A percentile compares a stretch with the other conserved stretches of the same genome.
Conservation (phyloP, 2,888 invertebrate species). For the Agrochola macilenta region DNA sequence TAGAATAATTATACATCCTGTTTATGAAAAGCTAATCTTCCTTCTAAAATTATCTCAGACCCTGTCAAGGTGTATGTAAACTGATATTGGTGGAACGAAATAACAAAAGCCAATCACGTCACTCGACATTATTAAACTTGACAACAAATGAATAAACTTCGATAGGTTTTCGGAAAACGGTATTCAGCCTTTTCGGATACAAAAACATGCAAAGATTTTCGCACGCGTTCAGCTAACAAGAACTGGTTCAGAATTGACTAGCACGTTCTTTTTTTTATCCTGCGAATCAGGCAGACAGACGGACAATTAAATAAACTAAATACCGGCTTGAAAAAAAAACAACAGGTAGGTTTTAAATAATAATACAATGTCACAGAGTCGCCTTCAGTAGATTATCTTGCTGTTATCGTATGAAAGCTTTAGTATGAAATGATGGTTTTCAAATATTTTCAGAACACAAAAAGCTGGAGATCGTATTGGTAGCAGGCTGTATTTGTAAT, state of each 20-base stretch:
- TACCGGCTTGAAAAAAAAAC: background rate
- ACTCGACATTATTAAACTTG: background rate
- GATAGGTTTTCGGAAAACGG: background rate
- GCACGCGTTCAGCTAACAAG: background rate
- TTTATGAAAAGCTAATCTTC: too few relatives aligned
- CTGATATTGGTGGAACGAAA: background rate
- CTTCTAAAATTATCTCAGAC: background rate
- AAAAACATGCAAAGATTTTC: constrained; percentile 8
- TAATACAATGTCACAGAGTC: background rate
- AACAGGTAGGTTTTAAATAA: background rate
- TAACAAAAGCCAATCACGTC: background rate
- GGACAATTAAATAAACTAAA: background rate
- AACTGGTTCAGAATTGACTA: background rate
- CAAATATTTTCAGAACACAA: background rate
- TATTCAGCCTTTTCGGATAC: background rate
- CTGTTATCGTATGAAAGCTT: background rate
- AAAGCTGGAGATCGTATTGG: too few relatives aligned
- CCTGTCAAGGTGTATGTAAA: background rate
- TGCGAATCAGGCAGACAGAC: background rate
- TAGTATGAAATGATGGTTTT: background rate
- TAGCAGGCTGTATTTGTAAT: background rate
- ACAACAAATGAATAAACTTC: background rate
- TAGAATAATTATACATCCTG: background rate
- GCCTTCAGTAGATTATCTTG: background rate
- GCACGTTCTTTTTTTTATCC: background rate